Evolutionary conservation across 2,888 invertebrate species (phyloP), one percentile per base, ranked within the genome.

Genomic region (Megastigmus dorsalis): DNA sequence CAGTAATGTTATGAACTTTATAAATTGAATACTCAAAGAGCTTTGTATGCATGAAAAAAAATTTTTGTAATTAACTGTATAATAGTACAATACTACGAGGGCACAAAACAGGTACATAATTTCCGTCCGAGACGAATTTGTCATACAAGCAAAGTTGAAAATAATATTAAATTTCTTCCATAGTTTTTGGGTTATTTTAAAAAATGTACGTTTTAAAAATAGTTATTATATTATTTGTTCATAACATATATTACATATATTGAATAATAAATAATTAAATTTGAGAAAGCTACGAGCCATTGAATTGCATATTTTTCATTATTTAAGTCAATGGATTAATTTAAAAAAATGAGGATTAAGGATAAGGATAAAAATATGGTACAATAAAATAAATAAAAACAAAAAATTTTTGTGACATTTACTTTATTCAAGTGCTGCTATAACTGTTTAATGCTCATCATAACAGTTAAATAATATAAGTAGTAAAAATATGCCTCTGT

Each of bases 401-500:
- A 48, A 48, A 23, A 7, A 63, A 54, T 55, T 75, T 60, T 70
- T 36, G 62, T 74, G 74, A 77, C 68, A 74, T 71, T 71, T 68
- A 71, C 33, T 77, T 77, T 77, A 77, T 77, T 77, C 62, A 52
- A 70, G 74, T 67, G 71, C 68, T 77, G 54, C 45, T 74, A 67
- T 76, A 73, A 73, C 66, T 69, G 60, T 66, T 73, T 48, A 72
- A 69, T 57, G 62, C 63, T 77, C 52, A 68, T 68, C 30, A 75
- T 72, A 75, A 75, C 72, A 76, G 65, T 73, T 76, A n/a, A n/a
- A n/a, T 77, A 79, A 80, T 78, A 80, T 63, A 77, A 78, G 79
- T 80, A 77, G 78, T 78, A 81, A 79, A 81, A 79, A 81, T 81
- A 80, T 78, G 77, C 78, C 78, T 79, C 77, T 79, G 78, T 65